Evolutionary conservation across 2,113 vertebrate species (phyloP), one percentile per base, ranked within the genome.

Genomic region (Falco punctatus): DNA sequence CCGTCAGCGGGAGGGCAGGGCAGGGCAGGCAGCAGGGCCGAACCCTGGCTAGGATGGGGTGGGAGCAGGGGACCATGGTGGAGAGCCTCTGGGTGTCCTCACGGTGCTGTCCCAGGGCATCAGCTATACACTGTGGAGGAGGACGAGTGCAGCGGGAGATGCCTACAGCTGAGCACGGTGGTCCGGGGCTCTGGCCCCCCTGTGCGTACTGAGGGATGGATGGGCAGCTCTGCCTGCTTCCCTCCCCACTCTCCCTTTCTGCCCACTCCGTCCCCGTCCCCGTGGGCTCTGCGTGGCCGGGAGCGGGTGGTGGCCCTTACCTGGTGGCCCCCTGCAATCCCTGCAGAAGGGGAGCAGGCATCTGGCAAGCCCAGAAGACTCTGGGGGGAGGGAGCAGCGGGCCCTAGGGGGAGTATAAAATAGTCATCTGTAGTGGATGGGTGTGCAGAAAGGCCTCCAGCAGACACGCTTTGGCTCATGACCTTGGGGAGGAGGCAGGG

Each of bases 361-460:
- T 93, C 96, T 96, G 97, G 94, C 96, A 97, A 97, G 93, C 94
- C 97, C 97, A 97, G 95, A 81, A 91, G 95, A 94, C 42, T 89
- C 96, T 97, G 97, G 95, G 97, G 97, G 95, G 73, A 97, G 96
- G 97, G 97, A 97, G 94, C 97, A 4, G 92, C 94, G 73, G 97
- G 95, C 96, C 97, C 96, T 97, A 96, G 72, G 97, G 97, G 97
- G 97, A 97, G 97, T 95, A 97, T 97, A 97, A 97, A 97, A 97
- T 97, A 96, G 55, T 97, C 84, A 94, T 92, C 96, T 97, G 94
- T 96, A 96, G 89, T 19, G 10, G 91, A 4, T 35, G 87, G 89
- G 64, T 62, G 64, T 62, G 70, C 0, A 64, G 79, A 81, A 85
- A 65, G 20, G 87, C 88, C 94, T 70, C 91, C 3, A 54, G 90